Evolutionary conservation across 1,140 invertebrate species (phyloP).

Genomic region (Monochamus saltuarius): DNA sequence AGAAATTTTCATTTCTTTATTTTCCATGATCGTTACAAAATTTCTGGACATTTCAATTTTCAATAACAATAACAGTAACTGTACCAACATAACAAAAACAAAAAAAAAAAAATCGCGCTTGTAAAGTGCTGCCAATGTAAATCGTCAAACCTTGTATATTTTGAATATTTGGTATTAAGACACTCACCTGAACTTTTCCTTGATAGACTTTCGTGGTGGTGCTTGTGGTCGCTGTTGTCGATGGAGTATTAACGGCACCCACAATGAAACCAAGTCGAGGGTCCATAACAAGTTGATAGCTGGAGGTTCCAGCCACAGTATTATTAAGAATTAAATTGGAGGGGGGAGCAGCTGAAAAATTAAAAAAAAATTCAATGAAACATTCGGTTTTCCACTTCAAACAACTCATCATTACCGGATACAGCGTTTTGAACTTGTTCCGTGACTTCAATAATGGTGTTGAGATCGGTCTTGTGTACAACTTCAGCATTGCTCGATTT

Average conservation of each 20-base stretch:
- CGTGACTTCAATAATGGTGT: constrained; percentile 33
- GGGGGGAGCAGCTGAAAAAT: constrained; percentile 24
- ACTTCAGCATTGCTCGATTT: constrained; percentile 33
- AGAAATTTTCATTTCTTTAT: too few species aligned
- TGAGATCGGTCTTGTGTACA: constrained; percentile 34
- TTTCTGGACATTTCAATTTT: too few species aligned
- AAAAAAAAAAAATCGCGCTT: too few species aligned
- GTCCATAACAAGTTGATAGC: constrained; percentile 57
- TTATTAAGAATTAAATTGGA: constrained; percentile 27
- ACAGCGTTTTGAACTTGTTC: constrained; percentile 35
- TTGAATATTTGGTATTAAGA: too few species aligned
- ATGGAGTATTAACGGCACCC: constrained; percentile 39
- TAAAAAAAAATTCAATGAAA: constrained; percentile 14
- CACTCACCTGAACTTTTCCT: constrained; percentile 28
- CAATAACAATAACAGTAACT: too few species aligned
- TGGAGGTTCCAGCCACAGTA: constrained; percentile 12
- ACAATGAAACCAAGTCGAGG: constrained; percentile 56
- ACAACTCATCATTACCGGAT: constrained; percentile 21
- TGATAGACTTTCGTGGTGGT: constrained; percentile 18
- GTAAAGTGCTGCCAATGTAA: too few species aligned
- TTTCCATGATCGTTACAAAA: too few species aligned
- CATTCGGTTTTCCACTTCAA: not conserved
- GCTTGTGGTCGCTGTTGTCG: constrained; percentile 17
- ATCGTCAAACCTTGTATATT: too few species aligned
- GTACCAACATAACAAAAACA: too few species aligned